Conservation (phyloP, 2,888 invertebrate genomes). For the Polydesmus complanatus region DNA sequence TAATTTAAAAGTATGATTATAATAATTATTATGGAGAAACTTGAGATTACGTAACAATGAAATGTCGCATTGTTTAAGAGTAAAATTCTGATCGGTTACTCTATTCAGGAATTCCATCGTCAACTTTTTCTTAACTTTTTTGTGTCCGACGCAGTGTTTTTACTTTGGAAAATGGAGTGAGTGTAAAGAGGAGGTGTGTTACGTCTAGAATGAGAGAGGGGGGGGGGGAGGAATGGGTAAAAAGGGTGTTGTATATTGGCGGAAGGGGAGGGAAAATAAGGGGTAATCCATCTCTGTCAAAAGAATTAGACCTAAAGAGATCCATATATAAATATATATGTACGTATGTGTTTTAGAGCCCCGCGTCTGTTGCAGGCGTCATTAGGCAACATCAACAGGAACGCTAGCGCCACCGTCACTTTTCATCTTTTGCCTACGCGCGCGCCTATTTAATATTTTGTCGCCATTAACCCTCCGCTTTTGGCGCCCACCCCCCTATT, state of each 20-base stretch:
- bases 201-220: background rate
- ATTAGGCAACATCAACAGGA: background rate
- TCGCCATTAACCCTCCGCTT: background rate
- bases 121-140: slow-evolving; percentile 3
- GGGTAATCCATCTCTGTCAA: slow-evolving; percentile 13
- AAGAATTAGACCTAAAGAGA: slow-evolving; percentile 3
- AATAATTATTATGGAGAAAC: too few relatives aligned
- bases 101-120: background rate
- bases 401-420: background rate
- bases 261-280: slow-evolving; percentile 4
- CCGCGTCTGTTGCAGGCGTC: background rate
- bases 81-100: background rate
- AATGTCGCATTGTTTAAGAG: too few relatives aligned
- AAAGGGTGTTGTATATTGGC: background rate
- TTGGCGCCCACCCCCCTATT: background rate
- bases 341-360: background rate
- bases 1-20: too few relatives aligned
- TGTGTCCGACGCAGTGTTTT: slow-evolving; percentile 9
- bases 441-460: background rate
- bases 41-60: too few relatives aligned
- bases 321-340: background rate
- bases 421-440: background rate
- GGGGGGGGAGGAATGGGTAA: background rate
- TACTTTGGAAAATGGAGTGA: slow-evolving; percentile 1
- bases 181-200: slow-evolving; percentile 7